Evolutionary conservation across 1,140 invertebrate species (phyloP).

Genomic region (Ceratina calcarata): DNA sequence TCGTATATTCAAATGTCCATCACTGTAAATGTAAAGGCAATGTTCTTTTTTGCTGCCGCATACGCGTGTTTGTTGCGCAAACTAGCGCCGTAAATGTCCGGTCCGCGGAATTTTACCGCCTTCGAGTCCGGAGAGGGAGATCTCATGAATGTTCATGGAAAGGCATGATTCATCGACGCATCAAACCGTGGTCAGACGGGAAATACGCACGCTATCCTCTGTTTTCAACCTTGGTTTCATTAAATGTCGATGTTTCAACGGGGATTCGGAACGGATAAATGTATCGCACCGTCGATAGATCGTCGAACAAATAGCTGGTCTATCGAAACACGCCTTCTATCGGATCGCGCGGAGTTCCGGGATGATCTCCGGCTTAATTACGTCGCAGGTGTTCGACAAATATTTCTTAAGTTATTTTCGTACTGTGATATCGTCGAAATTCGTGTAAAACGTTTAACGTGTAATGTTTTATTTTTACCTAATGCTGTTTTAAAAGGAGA

Average conservation of each 20-base stretch:
- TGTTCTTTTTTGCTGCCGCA: background rate
- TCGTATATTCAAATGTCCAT: too few relatives aligned
- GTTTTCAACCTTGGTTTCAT: background rate
- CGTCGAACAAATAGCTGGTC: too few relatives aligned
- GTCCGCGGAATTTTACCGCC: background rate
- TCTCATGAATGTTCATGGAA: slow-evolving; percentile 4
- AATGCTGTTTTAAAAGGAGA: too few relatives aligned
- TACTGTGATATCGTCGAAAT: slow-evolving; percentile 5
- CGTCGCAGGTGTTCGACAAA: background rate
- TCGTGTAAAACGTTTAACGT: background rate
- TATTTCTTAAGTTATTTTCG: slow-evolving; percentile 1
- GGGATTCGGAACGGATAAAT: too few relatives aligned
- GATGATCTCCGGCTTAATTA: background rate
- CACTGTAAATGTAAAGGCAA: background rate
- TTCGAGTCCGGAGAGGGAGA: background rate
- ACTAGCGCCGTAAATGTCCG: background rate
- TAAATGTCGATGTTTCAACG: background rate
- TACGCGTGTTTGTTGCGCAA: background rate
- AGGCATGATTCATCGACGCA: slow-evolving; percentile 6
- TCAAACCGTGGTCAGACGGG: background rate
- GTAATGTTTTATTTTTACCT: too few relatives aligned
- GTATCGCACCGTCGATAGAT: background rate
- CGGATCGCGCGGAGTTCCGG: background rate
- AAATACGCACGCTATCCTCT: background rate
- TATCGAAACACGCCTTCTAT: background rate